phyloP scores from a whole-genome alignment of 2,888 invertebrate species.

The Eupithecia centaureata region DNA sequence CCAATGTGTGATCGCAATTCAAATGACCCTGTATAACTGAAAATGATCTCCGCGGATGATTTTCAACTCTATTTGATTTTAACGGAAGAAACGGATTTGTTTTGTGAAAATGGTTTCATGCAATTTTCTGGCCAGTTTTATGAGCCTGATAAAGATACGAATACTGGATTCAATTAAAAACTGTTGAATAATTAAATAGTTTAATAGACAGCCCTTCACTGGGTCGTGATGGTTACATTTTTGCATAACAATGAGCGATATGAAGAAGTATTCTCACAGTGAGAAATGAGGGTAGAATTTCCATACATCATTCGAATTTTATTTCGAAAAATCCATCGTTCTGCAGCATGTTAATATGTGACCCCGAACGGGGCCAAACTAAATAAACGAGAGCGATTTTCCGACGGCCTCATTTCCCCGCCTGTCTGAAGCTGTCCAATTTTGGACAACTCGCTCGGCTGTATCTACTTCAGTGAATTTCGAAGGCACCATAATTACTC shows the following conservation, averaged over 20 bases:
- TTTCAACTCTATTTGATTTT: not conserved
- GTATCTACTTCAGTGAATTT: conserved; percentile 49
- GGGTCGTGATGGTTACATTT: not conserved
- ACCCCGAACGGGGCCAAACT: conserved; percentile 36
- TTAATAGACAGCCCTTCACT: not conserved
- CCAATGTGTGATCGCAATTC: conserved; percentile 23
- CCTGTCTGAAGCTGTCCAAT: conserved; percentile 50
- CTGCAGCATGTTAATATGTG: conserved; percentile 23
- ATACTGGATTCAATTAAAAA: not conserved
- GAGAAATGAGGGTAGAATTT: not conserved
- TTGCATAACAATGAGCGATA: not conserved
- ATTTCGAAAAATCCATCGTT: conserved; percentile 33
- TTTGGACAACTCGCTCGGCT: conserved; percentile 40
- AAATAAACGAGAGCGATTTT: conserved; percentile 39
- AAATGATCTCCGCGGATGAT: conserved; percentile 2
- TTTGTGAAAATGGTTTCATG: not conserved
- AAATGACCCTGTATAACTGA: conserved; percentile 22
- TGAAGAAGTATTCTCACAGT: not conserved
- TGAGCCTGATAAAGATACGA: not conserved
- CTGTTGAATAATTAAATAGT: not conserved
- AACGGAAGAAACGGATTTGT: not conserved
- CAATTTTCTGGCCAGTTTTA: not conserved
- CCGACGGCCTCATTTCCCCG: conserved; percentile 48
- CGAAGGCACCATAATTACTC: conserved; percentile 63
- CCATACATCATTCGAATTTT: conserved; percentile 20